phyloP scores from a whole-genome alignment of 2,797 vertebrate species.

The Heterohyrax brucei region DNA sequence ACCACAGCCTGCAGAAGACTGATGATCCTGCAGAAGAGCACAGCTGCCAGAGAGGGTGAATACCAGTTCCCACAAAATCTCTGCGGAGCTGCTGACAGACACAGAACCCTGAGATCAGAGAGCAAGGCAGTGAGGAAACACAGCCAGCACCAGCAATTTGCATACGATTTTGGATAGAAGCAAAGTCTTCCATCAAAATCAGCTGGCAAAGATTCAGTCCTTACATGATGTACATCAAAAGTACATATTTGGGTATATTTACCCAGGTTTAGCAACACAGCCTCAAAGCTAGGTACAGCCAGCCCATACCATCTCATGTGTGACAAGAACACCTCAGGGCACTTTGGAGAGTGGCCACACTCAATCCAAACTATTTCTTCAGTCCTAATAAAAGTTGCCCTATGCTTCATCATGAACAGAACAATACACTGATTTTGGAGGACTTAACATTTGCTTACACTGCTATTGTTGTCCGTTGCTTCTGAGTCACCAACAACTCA shows the following conservation, averaged over 20 bases:
- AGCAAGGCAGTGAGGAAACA: not conserved
- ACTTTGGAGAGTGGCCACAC: not conserved
- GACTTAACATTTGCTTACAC: not conserved
- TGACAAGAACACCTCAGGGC: not conserved
- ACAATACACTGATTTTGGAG: not conserved
- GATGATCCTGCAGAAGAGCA: constrained; percentile 68
- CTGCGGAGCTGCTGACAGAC: constrained; percentile 63
- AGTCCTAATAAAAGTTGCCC: not conserved
- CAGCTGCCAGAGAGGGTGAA: constrained; percentile 64
- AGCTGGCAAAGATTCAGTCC: constrained; percentile 32
- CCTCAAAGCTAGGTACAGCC: not conserved
- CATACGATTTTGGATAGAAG: constrained; percentile 69
- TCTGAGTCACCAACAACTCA: not conserved
- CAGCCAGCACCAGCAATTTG: constrained; percentile 17
- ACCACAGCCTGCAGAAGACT: constrained; percentile 71
- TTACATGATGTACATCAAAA: not conserved
- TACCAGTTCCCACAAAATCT: constrained; percentile 61
- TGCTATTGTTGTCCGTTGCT: not conserved
- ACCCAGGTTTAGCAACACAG: not conserved
- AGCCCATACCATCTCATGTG: not conserved
- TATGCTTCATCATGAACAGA: not conserved
- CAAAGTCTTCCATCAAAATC: constrained; percentile 14
- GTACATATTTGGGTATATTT: not conserved
- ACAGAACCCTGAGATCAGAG: constrained; percentile 64
- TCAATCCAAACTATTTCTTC: not conserved